Base-by-base conservation (phyloP, 1,140 invertebrate species). In the Magallana ariakensis region DNA sequence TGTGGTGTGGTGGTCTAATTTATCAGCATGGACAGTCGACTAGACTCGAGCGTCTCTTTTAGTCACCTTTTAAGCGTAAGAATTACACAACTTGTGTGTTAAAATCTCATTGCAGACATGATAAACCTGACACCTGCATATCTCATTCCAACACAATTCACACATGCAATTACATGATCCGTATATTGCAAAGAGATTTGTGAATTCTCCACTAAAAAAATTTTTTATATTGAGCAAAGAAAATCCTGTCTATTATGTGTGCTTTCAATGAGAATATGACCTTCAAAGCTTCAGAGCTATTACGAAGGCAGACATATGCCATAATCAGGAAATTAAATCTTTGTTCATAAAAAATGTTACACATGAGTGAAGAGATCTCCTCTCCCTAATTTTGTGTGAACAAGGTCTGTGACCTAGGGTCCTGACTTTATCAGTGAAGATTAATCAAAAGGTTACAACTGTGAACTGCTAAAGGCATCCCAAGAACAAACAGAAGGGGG, bases 251-350 rank as follows among this genome's bases (percentile, higher is more conserved):
- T 26, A 22, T 75, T 13, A 26, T 9, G 11, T 26, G 22, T 5
- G 10, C 22, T 9, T 75, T 75, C 66, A 75, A 33, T 26, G 66
- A 75, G 66, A 33, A 19, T 75, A 19, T 75, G 22, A 75, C 66
- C 66, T 75, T 75, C 33, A 75, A 13, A 75, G 9, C 66, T 75
- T 75, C 33, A 75, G 13, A 13, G 22, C 33, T 75, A 75, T 75
- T 75, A 10, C 22, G 22, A 75, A 46, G 33, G 33, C 33, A 46
- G 22, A 22, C 66, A 75, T 26, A 26, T 75, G 22, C 66, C 15
- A 75, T 75, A 75, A 75, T 75, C 66, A 75, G 66, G 66, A 75
- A 75, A 75, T 26, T 26, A 75, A 75, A 75, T 75, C 66, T 75
- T 46, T 33, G 10, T 33, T 26, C 22, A 75, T 75, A 75, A 26